Conservation (phyloP, 1,140 invertebrate species). For the Mercenaria mercenaria region DNA sequence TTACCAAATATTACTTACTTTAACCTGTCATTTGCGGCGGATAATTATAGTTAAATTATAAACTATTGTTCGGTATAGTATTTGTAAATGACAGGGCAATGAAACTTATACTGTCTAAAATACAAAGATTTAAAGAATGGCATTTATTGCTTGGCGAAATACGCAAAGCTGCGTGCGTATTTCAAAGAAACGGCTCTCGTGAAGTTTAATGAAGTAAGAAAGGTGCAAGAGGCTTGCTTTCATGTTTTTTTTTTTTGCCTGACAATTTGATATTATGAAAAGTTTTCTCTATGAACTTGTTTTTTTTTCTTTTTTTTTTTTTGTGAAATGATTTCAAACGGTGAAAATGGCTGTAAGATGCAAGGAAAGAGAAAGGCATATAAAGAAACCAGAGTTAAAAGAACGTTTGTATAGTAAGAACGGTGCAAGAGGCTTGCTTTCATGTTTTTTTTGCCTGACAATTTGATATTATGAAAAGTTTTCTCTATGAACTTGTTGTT, state of each 20-base stretch:
- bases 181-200: background rate
- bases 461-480: background rate
- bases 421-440: background rate
- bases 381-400: too few species aligned
- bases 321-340: background rate
- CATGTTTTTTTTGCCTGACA: background rate
- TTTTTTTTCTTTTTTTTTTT: background rate
- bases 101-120: background rate
- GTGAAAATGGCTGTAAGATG: background rate
- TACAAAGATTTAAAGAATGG: background rate
- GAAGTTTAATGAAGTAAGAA: slow-evolving; percentile 15
- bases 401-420: too few species aligned
- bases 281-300: background rate
- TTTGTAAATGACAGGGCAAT: slow-evolving; percentile 45
- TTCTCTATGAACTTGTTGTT: background rate
- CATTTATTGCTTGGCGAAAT: background rate
- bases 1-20: slow-evolving; percentile 51
- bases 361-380: background rate
- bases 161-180: slow-evolving; percentile 3
- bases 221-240: background rate
- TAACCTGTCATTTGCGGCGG: slow-evolving; percentile 26
- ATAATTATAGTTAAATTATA: slow-evolving; percentile 54
- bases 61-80: slow-evolving; percentile 8
- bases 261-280: background rate
- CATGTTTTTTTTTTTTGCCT: background rate